Evolutionary conservation across 2,797 vertebrate genomes (phyloP).

Genomic region (Philypnodon macrostomus): DNA sequence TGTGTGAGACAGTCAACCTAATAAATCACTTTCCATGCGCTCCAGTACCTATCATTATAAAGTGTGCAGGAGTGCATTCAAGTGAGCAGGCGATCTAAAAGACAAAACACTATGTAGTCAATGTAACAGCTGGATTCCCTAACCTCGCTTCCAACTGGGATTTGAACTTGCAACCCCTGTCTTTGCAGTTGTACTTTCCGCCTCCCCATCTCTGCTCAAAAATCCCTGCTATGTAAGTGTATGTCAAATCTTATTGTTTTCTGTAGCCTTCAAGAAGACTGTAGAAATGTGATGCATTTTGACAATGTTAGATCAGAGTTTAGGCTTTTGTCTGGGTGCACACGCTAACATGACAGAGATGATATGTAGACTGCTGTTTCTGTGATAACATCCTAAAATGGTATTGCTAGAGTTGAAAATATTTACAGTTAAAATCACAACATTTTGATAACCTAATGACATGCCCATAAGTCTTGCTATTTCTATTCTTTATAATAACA

Average conservation of each 20-base stretch:
- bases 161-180: slow-evolving; percentile 6
- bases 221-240: slow-evolving; percentile 2
- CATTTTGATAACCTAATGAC: no score
- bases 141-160: slow-evolving; percentile 27
- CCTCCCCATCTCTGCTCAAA: slow-evolving; percentile 12
- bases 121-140: slow-evolving; percentile 35
- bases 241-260: slow-evolving; percentile 2
- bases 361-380: not conserved
- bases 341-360: not conserved
- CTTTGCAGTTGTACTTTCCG: slow-evolving; percentile 12
- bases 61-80: not conserved
- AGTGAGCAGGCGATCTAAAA: not conserved
- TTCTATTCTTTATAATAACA: no score
- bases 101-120: slow-evolving; percentile 4
- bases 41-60: no score
- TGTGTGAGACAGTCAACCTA: slow-evolving; percentile 34
- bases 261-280: not conserved
- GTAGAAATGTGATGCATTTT: not conserved
- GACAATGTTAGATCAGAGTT: slow-evolving; percentile 2
- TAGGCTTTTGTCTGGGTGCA: not conserved
- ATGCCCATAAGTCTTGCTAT: no score
- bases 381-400: not conserved
- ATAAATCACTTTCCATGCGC: slow-evolving; percentile 56
- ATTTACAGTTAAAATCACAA: no score
- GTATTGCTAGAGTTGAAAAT: no score